Evolutionary conservation across 53 echinoderm and acorn worm species (phyloP), one percentile per base, ranked within the genome.

Genomic region (Echinometra lucunter): DNA sequence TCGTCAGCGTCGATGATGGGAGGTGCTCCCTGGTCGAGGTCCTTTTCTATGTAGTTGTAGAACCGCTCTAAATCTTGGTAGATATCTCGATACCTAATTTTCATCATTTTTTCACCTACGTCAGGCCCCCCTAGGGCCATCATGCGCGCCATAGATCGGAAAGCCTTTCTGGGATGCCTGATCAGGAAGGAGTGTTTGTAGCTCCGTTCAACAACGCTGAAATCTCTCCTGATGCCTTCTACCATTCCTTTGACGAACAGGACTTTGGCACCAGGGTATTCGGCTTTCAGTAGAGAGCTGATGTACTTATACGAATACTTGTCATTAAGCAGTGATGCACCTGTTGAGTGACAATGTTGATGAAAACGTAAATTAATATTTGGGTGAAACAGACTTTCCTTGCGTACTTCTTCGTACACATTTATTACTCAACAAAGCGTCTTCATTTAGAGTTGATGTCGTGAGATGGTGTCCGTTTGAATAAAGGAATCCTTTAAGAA

Each of bases 1-100:
- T 93, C 93, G 42, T 93, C 93, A 23, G 93, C 93, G 81, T 93
- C 93, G 56, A 93, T 75, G 56, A 93, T 80, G 12, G 93, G 93
- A 75, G 93, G 93, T 35, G 81, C 15, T 7, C 30, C 70, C 58
- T 93, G 93, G 58, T 80, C 81, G 32, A 93, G 23, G 57, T 78
- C 60, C 1, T 56, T 53, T 80, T 93, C 37, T 57, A 93, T 57
- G 38, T 93, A 37, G 16, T 56, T 30, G 58, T 93, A 93, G 38
- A 93, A 80, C 1, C 56, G 57, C 40, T 93, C 93, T 30, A 80
- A 25, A 2, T 94, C 82, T 40, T 94, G 57, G 42, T 27, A 82
- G 27, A 82, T 94, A 38, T 58, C 27, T 42, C 18, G 13, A 21
- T 75, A 37, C 18, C 17, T 37, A 18, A 2, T 13, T 12, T 16